A percentile compares a stretch with the other conserved stretches of the same genome.
These are phyloP conservation scores for Phengaris alcon DNA, from an alignment of 2,888 invertebrate genomes.

Conservation along the genomic window DNA sequence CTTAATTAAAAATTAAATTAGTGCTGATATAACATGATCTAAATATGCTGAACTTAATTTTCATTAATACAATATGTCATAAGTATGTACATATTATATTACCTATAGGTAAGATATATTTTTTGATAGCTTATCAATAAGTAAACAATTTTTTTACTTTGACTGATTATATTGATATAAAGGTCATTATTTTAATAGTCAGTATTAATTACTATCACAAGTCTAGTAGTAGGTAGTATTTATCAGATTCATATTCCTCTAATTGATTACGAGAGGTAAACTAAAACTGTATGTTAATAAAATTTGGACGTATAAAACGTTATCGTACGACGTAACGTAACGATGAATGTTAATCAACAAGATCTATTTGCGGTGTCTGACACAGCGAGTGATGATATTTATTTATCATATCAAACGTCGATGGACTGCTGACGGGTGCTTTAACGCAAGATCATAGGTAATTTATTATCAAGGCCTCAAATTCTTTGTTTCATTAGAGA, in stretches of 20 bases:
- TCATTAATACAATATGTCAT: not conserved
- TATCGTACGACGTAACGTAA: constrained; percentile 33
- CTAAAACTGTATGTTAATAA: not conserved
- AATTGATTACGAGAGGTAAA: not conserved
- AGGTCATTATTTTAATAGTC: not conserved
- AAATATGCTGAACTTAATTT: not conserved
- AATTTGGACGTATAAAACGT: constrained; percentile 29
- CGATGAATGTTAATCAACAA: constrained; percentile 30
- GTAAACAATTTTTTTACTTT: not conserved
- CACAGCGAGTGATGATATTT: constrained; percentile 36
- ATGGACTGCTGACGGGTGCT: constrained; percentile 19
- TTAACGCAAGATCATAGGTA: constrained; percentile 21
- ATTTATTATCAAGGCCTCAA: constrained; percentile 32
- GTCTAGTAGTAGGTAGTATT: too few relatives aligned
- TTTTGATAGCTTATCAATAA: not conserved
- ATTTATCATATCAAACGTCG: constrained; percentile 33
- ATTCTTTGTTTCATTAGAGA: constrained; percentile 31
- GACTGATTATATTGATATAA: not conserved
- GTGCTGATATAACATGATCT: not conserved
- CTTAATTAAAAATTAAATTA: not conserved
- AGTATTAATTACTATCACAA: not conserved
- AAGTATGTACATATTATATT: too few relatives aligned
- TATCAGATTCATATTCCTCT: not conserved
- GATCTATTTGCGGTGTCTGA: constrained; percentile 41
- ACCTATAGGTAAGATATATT: not conserved